Evolutionary conservation across 2,113 vertebrate species (phyloP).

Genomic region (Ptyas mucosa): DNA sequence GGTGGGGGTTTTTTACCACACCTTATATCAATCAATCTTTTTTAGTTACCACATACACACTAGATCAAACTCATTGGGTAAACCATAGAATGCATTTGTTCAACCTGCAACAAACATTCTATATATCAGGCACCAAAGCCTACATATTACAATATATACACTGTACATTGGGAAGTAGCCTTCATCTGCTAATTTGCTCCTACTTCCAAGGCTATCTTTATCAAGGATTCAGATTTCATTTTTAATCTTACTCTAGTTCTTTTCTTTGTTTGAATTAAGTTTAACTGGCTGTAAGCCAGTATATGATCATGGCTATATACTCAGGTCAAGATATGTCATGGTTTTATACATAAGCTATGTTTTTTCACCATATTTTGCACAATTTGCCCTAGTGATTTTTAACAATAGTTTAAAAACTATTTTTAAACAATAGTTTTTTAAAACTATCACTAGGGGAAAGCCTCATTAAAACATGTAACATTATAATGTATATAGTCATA

Average conservation of each 20-base stretch:
- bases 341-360: not conserved
- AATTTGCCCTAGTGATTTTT: not conserved
- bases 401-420: not conserved
- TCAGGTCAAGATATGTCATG: not conserved
- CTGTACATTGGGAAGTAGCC: not conserved
- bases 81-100: not conserved
- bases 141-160: not conserved
- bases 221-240: not conserved
- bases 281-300: not conserved
- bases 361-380: not conserved
- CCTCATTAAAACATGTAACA: not conserved
- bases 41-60: not conserved
- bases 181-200: not conserved
- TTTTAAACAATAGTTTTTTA: not conserved
- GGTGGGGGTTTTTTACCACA: too few relatives aligned
- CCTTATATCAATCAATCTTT: not conserved
- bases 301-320: not conserved
- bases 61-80: not conserved
- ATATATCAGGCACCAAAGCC: not conserved
- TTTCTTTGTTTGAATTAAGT: not conserved
- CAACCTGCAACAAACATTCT: not conserved
- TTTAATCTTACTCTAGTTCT: not conserved
- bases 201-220: not conserved
- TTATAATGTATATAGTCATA: not conserved
- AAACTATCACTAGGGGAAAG: not conserved